These are phyloP conservation scores for Rhineura floridana DNA, from an alignment of 2,113 vertebrate genomes.

Conservation along the genomic window DNA sequence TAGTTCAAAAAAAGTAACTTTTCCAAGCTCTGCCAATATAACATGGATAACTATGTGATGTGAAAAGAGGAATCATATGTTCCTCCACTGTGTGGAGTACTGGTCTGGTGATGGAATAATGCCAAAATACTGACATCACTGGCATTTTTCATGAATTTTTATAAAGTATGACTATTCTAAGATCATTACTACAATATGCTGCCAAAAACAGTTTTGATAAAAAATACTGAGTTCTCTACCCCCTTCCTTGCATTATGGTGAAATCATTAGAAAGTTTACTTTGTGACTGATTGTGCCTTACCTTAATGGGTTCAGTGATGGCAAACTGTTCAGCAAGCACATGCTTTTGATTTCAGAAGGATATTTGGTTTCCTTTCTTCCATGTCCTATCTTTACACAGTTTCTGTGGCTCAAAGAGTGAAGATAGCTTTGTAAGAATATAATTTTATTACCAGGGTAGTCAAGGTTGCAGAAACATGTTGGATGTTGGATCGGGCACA, in stretches of 20 bases:
- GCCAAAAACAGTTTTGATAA: background rate
- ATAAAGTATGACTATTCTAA: background rate
- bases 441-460: constrained; percentile 16
- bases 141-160: too few species aligned
- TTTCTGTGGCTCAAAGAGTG: background rate
- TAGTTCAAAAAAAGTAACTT: too few species aligned
- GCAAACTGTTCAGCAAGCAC: background rate
- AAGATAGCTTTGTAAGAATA: constrained; percentile 39
- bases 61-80: too few species aligned
- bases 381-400: background rate
- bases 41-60: too few species aligned
- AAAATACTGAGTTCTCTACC: background rate
- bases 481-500: too few species aligned
- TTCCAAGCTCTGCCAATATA: too few species aligned
- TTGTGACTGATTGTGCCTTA: background rate
- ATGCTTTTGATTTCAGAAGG: constrained; percentile 1
- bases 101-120: too few species aligned
- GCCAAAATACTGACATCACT: background rate
- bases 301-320: background rate
- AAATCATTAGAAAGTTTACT: background rate
- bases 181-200: background rate
- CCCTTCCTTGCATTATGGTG: background rate
- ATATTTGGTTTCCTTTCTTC: background rate
- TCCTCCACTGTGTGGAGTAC: too few species aligned
- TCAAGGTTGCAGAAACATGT: constrained; percentile 12